Evolutionary conservation across 2,113 vertebrate species (phyloP).

Genomic region (Pomatorhinus ruficollis): DNA sequence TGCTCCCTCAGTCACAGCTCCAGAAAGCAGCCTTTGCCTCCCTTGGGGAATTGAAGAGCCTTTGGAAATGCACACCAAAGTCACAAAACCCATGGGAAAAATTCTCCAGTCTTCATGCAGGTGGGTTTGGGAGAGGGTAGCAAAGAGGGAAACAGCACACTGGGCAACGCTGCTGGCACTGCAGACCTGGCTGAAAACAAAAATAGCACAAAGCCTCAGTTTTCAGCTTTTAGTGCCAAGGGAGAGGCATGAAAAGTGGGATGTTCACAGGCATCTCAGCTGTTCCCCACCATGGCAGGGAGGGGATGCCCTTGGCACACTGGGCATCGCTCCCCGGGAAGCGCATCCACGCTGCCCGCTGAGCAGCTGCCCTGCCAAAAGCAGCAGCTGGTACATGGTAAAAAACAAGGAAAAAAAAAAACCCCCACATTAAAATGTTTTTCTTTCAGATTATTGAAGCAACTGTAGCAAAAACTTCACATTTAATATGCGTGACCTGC

Average conservation of each 20-base stretch:
- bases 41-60: rapidly evolving
- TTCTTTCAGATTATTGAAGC: constrained; percentile 5
- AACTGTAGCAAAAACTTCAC: background rate
- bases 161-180: rapidly evolving
- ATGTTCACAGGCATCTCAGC: background rate
- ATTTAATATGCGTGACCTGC: constrained; percentile 29
- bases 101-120: rapidly evolving
- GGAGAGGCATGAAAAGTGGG: background rate
- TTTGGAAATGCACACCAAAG: background rate
- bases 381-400: background rate
- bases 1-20: background rate
- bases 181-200: background rate
- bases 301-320: background rate
- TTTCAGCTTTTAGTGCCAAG: background rate
- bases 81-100: background rate
- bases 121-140: background rate
- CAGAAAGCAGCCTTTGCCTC: background rate
- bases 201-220: background rate
- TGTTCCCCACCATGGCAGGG: background rate
- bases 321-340: background rate
- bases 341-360: background rate
- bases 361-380: background rate
- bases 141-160: background rate
- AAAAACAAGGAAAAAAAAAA: background rate
- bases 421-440: background rate